phyloP scores from a whole-genome alignment of 2,797 vertebrate species.

The Crypturellus tataupa region DNA sequence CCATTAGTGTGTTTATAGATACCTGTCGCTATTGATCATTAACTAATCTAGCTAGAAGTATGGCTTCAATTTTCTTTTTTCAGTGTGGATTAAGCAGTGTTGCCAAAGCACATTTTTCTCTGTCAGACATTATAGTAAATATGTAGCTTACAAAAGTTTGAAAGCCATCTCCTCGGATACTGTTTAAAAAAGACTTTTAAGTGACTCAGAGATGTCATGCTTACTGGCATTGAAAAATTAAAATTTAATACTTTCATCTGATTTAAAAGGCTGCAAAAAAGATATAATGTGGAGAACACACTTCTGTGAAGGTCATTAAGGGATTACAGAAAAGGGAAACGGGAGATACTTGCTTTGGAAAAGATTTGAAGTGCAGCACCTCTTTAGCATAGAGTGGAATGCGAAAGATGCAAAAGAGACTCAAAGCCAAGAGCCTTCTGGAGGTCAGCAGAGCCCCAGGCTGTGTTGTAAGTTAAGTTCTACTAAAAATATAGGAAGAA shows the following conservation, averaged over 20 bases:
- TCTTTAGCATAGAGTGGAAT: background rate
- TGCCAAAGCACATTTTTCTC: slow-evolving; percentile 58
- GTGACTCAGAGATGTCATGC: background rate
- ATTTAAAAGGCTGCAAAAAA: background rate
- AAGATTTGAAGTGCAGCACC: background rate
- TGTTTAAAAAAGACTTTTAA: slow-evolving; percentile 8
- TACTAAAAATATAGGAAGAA: background rate
- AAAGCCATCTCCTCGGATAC: background rate
- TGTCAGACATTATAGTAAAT: slow-evolving; percentile 18
- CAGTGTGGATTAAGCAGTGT: slow-evolving; percentile 27
- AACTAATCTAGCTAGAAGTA: slow-evolving; percentile 60
- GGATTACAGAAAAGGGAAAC: background rate
- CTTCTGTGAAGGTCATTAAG: background rate
- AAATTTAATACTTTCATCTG: slow-evolving; percentile 16
- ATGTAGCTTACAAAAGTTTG: background rate
- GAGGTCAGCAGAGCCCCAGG: background rate
- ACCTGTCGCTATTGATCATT: slow-evolving; percentile 66
- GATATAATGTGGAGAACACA: background rate
- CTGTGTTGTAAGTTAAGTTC: background rate
- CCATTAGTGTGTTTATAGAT: slow-evolving; percentile 60
- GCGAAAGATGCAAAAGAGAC: background rate
- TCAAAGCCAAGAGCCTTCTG: background rate
- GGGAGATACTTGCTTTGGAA: background rate
- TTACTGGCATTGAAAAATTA: background rate
- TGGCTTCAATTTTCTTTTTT: slow-evolving; percentile 61